These are phyloP conservation scores for Parnassius mnemosyne DNA, from an alignment of 2,888 invertebrate species.

Conservation along the genomic window DNA sequence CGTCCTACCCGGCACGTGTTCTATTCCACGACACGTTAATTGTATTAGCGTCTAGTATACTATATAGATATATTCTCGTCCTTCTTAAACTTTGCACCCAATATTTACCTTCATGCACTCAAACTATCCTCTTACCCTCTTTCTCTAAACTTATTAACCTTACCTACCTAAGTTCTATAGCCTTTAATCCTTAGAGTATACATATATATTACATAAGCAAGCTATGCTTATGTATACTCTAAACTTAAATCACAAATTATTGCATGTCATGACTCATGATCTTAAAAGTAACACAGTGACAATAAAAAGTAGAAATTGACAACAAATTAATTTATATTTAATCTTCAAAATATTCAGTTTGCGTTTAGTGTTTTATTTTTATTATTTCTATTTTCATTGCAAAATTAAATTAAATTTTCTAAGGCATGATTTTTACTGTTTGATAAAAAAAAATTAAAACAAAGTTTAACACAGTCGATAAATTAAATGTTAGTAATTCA, in stretches of 20 bases:
- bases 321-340: background rate
- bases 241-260: background rate
- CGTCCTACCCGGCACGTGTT: constrained; percentile 75
- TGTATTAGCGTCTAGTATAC: constrained; percentile 15
- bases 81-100: constrained; percentile 56
- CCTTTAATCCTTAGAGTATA: background rate
- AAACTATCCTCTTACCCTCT: constrained; percentile 14
- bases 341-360: background rate
- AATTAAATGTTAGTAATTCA: constrained; percentile 3
- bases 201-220: too few species aligned
- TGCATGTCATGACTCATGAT: constrained; percentile 5
- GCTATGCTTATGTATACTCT: too few species aligned
- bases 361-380: background rate
- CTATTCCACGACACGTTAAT: constrained; percentile 73
- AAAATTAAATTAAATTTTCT: too few species aligned
- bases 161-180: constrained; percentile 2
- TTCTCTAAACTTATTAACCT: constrained; percentile 10
- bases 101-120: constrained; percentile 35
- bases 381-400: too few species aligned
- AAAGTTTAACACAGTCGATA: constrained; percentile 4
- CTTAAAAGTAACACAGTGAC: constrained; percentile 13
- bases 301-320: constrained; percentile 19
- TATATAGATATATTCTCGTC: constrained; percentile 35
- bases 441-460: constrained; percentile 1
- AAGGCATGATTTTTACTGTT: too few species aligned